Percentiles rank a stretch among this genome's conserved stretches.
phyloP scores from a whole-genome alignment of 2,888 invertebrate species.

The Crepidodera aurea region DNA sequence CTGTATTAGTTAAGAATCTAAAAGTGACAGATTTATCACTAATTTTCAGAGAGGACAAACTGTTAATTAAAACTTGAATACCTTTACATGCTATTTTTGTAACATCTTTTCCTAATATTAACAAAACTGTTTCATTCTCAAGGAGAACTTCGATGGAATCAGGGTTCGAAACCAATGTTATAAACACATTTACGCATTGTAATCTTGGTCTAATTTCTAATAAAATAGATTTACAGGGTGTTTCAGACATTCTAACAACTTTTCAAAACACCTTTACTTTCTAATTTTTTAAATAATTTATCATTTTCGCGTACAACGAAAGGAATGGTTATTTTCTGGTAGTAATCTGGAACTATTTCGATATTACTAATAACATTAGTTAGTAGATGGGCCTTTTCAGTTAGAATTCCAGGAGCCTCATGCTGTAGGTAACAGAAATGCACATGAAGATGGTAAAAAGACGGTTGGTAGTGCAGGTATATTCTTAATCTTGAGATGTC shows the following conservation, averaged over 20 bases:
- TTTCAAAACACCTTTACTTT: conserved; percentile 66
- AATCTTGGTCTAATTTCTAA: conserved; percentile 69
- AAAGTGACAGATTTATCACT: conserved; percentile 53
- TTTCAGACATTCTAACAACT: conserved; percentile 48
- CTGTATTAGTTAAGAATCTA: conserved; percentile 53
- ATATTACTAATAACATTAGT: conserved; percentile 91
- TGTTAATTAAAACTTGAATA: conserved; percentile 50
- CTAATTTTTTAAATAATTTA: conserved; percentile 72
- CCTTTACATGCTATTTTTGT: conserved; percentile 42
- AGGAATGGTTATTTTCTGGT: conserved; percentile 81
- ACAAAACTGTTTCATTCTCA: conserved; percentile 44
- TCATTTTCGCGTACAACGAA: conserved; percentile 83
- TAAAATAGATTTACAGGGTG: conserved; percentile 62
- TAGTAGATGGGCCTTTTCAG: conserved; percentile 87
- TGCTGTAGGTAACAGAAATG: conserved; percentile 86
- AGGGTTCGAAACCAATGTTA: conserved; percentile 48
- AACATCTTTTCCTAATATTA: conserved; percentile 38
- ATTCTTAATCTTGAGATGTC: conserved; percentile 76
- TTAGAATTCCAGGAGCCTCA: conserved; percentile 83
- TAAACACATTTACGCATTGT: conserved; percentile 69
- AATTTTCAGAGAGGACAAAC: conserved; percentile 53
- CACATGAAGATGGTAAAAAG: conserved; percentile 95
- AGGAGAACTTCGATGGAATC: conserved; percentile 46
- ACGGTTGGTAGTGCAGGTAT: conserved; percentile 95
- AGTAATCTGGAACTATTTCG: conserved; percentile 82